Base-by-base conservation (phyloP, 2,888 invertebrate species). In the Hydriomena furcata region DNA sequence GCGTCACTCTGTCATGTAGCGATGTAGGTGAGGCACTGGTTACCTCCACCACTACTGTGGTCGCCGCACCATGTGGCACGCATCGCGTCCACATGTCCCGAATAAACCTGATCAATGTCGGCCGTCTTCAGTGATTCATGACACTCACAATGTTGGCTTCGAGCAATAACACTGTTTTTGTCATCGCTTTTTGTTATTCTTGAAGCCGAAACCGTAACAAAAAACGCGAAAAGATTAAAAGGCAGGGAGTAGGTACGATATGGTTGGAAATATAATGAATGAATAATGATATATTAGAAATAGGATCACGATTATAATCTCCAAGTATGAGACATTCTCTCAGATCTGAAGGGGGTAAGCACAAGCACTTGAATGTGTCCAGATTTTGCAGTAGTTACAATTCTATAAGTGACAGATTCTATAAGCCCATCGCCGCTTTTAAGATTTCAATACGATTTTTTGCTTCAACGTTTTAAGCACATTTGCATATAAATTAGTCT, bases 41-140 rank as follows among this genome's bases (percentile, higher is more conserved):
- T 32, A 37, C 7, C 6, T 25, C 17, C 12, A 40, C 17, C 8
- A 40, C 1, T 28, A 11, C 42, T 35, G 48, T 25, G 35, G 64
- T 38, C 60, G 59, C 42, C 43, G 28, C 35, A 44, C 49, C 53
- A 45, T 68, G 69, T 71, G 68, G 61, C 52, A 48, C 47, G 58
- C 66, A 64, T 60, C 57, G 56, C 56, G 53, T 50, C 58, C 54
- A 67, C 71, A 68, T 63, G 76, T 66, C 71, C 79, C 67, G 73
- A 79, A 80, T 81, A 74, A 71, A 75, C 67, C 65, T 66, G 68
- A 69, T 73, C 77, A 77, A 76, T 76, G 73, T 68, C 76, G 66
- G 46, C 52, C 50, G 41, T 37, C 52, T 51, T 44, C 37, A 51
- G 31, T 55, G 60, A 55, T 54, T 58, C 53, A 58, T 41, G 46